Percentiles rank a stretch among this genome's conserved stretches.
Evolutionary conservation across 2,113 vertebrate genomes (phyloP).

Genomic region (Seriola rivoliana): DNA sequence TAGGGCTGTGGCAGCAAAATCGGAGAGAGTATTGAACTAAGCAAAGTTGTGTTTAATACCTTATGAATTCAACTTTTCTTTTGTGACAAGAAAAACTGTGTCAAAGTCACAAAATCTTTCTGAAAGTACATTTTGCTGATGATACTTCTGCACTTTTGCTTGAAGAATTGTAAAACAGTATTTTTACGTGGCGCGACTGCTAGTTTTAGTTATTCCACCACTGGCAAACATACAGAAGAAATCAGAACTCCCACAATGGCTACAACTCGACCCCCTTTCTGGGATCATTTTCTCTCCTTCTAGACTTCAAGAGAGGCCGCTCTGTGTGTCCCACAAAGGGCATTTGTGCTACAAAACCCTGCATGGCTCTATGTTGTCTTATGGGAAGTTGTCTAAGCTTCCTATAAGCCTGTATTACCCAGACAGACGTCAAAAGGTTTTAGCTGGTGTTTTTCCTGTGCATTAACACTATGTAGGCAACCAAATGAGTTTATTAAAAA

Average conservation of each 20-base stretch:
- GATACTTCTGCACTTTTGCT: background rate
- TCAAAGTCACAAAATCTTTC: no score
- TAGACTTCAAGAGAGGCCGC: conserved; percentile 22
- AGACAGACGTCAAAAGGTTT: conserved; percentile 75
- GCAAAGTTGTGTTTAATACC: background rate
- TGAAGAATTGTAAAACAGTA: background rate
- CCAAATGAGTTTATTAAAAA: conserved; percentile 80
- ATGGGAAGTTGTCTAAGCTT: conserved; percentile 74
- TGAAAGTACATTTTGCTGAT: background rate
- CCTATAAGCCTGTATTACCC: conserved; percentile 73
- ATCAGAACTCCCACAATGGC: conserved; percentile 30
- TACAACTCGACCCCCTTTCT: conserved; percentile 17
- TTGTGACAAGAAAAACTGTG: background rate
- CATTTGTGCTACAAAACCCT: conserved; percentile 59
- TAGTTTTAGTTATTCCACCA: background rate
- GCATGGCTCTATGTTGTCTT: conserved; percentile 70
- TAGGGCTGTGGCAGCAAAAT: background rate
- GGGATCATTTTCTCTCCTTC: conserved; percentile 11
- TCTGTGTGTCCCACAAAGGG: conserved; percentile 62
- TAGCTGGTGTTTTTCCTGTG: conserved; percentile 67
- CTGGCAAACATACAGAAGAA: background rate
- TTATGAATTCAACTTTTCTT: background rate
- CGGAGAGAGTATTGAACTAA: background rate
- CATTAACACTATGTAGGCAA: conserved; percentile 71
- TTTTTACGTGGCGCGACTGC: background rate